Evolutionary conservation across 2,888 invertebrate species (phyloP), one percentile per base, ranked within the genome.

Genomic region (Matsumyia berberina): DNA sequence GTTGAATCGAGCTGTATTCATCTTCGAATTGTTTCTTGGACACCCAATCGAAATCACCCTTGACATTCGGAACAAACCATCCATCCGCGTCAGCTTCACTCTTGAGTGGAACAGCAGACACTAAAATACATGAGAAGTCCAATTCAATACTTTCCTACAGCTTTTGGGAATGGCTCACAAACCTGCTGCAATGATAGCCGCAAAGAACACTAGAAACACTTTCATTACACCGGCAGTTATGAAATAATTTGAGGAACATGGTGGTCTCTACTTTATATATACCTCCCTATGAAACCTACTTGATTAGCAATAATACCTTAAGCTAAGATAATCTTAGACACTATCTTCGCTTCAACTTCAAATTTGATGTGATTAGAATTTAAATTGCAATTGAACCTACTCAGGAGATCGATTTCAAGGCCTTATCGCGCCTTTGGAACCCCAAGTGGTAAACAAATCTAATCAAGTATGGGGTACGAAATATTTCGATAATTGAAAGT

Each of bases 21-120:
- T 64, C 17, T 42, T 73, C 57, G 3, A 33, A 64, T 64, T 86
- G 33, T 42, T 72, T 58, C 6, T 33, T 37, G 6, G 70, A 51
- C 6, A 81, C 15, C 86, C 81, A 81, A n/a, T 57, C 12, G 31
- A 74, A 78, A 5, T 8, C 62, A 8, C 78, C 86, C 35, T 77
- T 42, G 0, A 3, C 3, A 12, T 29, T 57, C 0, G 86, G 86
- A 7, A 86, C 78, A 44, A 12, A 74, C 83, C 83, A 83, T 4
- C 79, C 83, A 0, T 6, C 17, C 7, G 62, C 19, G 1, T 74
- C 53, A 19, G 55, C 2, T 8, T 5, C 3, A 11, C 51, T 39
- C 0, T 53, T 31, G 2, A 3, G 12, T n/a, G 51, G 33, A 53
- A 29, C 37, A 29, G 60, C 72, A 3, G 31, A 49, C n/a, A 60